These are phyloP conservation scores for Sebastes fasciatus DNA, from an alignment of 2,113 vertebrate genomes.

Conservation along the genomic window DNA sequence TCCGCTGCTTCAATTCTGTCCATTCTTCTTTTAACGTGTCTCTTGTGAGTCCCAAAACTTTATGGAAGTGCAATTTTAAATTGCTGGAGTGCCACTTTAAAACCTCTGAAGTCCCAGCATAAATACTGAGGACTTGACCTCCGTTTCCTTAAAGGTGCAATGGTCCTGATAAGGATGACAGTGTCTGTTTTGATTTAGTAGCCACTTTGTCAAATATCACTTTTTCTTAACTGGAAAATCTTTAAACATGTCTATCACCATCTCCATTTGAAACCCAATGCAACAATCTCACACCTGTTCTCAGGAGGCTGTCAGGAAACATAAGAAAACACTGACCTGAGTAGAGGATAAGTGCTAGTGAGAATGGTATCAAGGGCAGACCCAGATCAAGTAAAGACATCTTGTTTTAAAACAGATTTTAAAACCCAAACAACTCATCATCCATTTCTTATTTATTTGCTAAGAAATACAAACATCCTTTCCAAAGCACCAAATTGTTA, in stretches of 20 bases:
- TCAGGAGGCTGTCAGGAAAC: background rate
- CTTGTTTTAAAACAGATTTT: constrained; percentile 29
- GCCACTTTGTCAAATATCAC: background rate
- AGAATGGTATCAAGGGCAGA: background rate
- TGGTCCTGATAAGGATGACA: background rate
- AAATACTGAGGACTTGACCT: background rate
- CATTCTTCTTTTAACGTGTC: background rate
- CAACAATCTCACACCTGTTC: background rate
- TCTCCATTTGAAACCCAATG: background rate
- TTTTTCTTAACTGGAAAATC: background rate
- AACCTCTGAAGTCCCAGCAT: background rate
- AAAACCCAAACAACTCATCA: constrained; percentile 51
- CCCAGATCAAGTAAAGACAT: background rate
- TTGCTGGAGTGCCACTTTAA: background rate
- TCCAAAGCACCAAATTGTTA: constrained; percentile 66
- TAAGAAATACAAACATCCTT: constrained; percentile 81
- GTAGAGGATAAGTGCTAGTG: background rate
- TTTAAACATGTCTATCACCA: background rate
- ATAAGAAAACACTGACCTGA: background rate
- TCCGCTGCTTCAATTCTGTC: background rate
- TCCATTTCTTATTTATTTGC: constrained; percentile 80
- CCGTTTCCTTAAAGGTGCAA: no score
- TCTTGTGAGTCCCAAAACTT: background rate
- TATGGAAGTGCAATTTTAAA: background rate
- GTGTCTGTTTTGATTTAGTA: background rate